Evolutionary conservation across 2,888 invertebrate genomes (phyloP).

Genomic region (Xylota segnis): DNA sequence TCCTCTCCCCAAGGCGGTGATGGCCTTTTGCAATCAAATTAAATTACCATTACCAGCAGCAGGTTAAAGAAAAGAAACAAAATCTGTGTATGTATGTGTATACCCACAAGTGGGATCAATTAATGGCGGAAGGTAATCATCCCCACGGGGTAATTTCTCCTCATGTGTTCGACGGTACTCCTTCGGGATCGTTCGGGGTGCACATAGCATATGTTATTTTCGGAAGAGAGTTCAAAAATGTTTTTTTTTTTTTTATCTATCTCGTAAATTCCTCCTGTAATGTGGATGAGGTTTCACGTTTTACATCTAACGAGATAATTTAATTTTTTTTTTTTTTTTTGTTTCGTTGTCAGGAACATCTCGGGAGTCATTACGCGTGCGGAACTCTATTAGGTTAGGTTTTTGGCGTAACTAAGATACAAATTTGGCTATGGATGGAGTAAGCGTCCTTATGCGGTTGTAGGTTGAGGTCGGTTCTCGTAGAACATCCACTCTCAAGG

Average conservation of each 20-base stretch:
- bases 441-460: background rate
- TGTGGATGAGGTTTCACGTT: constrained; percentile 31
- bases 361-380: constrained; percentile 49
- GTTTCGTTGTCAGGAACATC: constrained; percentile 8
- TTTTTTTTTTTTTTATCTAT: background rate
- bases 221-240: constrained; percentile 7
- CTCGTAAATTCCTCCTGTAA: constrained; percentile 32
- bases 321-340: constrained; percentile 29
- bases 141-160: constrained; percentile 17
- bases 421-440: background rate
- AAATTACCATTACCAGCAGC: constrained; percentile 42
- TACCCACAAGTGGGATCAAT: constrained; percentile 64
- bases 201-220: background rate
- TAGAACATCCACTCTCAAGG: constrained; percentile 2
- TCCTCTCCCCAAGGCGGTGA: constrained; percentile 2
- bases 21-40: constrained; percentile 52
- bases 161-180: background rate
- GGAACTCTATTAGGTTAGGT: constrained; percentile 55
- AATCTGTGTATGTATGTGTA: background rate
- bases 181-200: background rate
- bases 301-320: constrained; percentile 39
- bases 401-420: constrained; percentile 11
- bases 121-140: constrained; percentile 52
- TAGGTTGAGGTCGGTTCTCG: background rate
- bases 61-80: constrained; percentile 33